These are phyloP conservation scores for Rotaria magnacalcarata DNA, from an alignment of 2,888 invertebrate species.

Conservation along the genomic window DNA sequence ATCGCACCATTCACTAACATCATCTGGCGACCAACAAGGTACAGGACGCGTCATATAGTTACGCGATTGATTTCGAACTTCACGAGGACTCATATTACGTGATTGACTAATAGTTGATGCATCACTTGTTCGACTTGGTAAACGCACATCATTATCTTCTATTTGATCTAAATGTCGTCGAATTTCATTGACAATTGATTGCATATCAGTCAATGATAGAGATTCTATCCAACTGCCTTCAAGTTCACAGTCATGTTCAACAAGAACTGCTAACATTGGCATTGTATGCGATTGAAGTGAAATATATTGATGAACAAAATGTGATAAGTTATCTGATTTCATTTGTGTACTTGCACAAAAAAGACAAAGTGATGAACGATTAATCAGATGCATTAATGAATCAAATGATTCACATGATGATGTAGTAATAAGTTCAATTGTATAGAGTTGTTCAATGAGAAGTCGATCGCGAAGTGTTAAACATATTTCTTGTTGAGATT, in stretches of 20 bases:
- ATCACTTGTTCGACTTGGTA: conserved; percentile 11
- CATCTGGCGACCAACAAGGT: background rate
- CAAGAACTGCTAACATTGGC: background rate
- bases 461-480: background rate
- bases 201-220: background rate
- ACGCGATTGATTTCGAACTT: background rate
- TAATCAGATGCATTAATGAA: background rate
- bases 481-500: background rate
- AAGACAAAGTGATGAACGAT: background rate
- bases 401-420: background rate
- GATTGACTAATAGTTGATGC: background rate
- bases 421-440: background rate
- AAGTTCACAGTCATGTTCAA: conserved; percentile 1
- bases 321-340: conserved; percentile 19
- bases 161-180: background rate
- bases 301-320: background rate
- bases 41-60: background rate
- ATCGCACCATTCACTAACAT: background rate
- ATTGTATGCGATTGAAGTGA: background rate
- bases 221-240: background rate
- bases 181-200: background rate
- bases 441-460: background rate
- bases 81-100: too few relatives aligned
- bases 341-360: background rate
- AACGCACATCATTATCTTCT: background rate